Evolutionary conservation across 2,113 vertebrate genomes (phyloP).

Genomic region (Pica pica): DNA sequence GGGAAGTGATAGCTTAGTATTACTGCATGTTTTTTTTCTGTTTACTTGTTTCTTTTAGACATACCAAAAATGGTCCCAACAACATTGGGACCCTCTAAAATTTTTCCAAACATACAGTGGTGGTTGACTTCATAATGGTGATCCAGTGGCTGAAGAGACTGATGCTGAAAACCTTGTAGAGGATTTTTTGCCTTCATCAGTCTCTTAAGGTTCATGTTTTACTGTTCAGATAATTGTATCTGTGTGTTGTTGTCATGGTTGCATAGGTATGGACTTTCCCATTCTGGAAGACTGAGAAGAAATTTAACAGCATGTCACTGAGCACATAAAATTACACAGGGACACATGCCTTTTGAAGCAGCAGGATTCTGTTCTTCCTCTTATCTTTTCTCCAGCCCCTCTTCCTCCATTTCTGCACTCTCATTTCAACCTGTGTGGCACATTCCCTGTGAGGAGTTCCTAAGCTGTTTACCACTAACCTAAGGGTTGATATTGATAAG

Average conservation of each 20-base stretch:
- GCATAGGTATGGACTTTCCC: neutral
- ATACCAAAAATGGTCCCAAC: neutral
- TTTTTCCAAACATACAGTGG: neutral
- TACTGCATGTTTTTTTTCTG: fast-evolving
- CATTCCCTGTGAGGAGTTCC: neutral
- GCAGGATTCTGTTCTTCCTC: neutral
- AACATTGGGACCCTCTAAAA: neutral
- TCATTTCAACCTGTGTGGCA: neutral
- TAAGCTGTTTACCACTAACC: neutral
- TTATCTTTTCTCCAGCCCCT: neutral
- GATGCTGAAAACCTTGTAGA: neutral
- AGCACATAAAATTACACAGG: neutral
- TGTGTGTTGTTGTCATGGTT: slow-evolving; percentile 36
- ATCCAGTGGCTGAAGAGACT: neutral
- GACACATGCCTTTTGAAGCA: neutral
- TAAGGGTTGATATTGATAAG: neutral
- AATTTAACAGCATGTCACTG: neutral
- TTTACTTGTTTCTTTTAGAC: neutral
- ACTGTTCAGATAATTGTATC: neutral
- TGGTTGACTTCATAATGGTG: neutral
- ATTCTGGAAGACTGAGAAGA: neutral
- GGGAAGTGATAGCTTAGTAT: neutral
- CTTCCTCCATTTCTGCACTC: neutral
- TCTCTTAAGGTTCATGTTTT: neutral
- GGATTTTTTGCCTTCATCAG: neutral